Conservation (phyloP, 2,797 vertebrate species). For the Tapirus indicus region DNA sequence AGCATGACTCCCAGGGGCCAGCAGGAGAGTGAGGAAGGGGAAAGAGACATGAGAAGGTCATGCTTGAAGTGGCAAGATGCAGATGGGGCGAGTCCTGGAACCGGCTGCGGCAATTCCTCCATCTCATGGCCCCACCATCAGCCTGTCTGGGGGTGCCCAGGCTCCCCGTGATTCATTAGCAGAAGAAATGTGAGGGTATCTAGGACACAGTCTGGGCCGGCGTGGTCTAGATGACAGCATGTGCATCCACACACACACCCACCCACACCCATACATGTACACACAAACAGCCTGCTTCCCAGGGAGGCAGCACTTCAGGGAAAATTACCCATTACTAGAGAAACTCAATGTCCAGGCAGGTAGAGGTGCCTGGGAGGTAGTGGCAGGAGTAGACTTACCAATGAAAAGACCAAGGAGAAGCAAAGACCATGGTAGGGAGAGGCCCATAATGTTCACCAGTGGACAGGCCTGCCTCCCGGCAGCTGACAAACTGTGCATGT, state of each 20-base stretch:
- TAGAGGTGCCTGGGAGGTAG: not conserved
- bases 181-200: not conserved
- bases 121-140: not conserved
- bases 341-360: not conserved
- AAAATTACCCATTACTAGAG: not conserved
- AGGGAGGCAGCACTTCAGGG: not conserved
- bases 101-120: not conserved
- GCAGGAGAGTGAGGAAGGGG: not conserved
- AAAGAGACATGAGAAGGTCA: not conserved
- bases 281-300: not conserved
- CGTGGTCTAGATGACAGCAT: not conserved
- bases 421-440: not conserved
- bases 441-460: not conserved
- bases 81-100: not conserved
- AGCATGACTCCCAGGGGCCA: not conserved
- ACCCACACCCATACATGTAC: no score
- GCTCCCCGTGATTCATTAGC: not conserved
- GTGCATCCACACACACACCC: not conserved
- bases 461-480: not conserved
- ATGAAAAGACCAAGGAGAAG: not conserved
- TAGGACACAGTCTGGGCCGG: not conserved
- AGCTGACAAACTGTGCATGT: fast-evolving
- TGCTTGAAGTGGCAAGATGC: not conserved
- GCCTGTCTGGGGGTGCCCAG: not conserved
- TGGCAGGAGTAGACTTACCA: not conserved